Evolutionary conservation across 2,888 invertebrate species (phyloP).

Genomic region (Drosophila rellima): DNA sequence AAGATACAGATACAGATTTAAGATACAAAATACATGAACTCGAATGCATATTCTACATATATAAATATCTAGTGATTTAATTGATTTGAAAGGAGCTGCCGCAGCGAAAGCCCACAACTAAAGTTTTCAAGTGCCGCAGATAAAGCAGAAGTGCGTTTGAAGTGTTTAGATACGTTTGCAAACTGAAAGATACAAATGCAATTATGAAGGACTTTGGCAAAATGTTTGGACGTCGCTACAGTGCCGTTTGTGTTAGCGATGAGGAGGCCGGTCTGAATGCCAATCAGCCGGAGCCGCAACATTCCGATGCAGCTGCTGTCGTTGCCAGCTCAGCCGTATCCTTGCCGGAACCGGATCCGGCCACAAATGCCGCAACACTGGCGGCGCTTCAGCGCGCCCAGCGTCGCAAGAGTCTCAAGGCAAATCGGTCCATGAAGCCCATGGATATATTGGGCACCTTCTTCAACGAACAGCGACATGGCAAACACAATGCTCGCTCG

Average conservation of each 20-base stretch:
- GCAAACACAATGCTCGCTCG: conserved; percentile 84
- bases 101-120: conserved; percentile 55
- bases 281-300: conserved; percentile 38
- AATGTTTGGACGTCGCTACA: conserved; percentile 88
- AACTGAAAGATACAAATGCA: conserved; percentile 19
- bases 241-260: conserved; percentile 86
- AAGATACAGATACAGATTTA: conserved; percentile 23
- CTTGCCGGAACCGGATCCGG: conserved; percentile 47
- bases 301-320: conserved; percentile 1
- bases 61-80: conserved; percentile 30
- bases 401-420: conserved; percentile 83
- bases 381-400: conserved; percentile 53
- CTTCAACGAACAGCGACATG: conserved; percentile 84
- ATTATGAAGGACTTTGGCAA: conserved; percentile 89
- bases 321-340: conserved; percentile 25
- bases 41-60: background rate
- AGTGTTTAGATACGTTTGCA: conserved; percentile 10
- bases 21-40: conserved; percentile 30
- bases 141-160: conserved; percentile 4
- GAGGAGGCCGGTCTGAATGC: conserved; percentile 55
- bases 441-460: conserved; percentile 86
- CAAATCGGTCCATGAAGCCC: conserved; percentile 85
- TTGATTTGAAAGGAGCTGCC: conserved; percentile 43
- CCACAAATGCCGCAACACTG: conserved; percentile 27
- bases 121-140: conserved; percentile 55